A percentile compares a stretch with the other conserved stretches of the same genome.
Conservation (phyloP, 2,113 vertebrate species). For the Crocuta crocuta region DNA sequence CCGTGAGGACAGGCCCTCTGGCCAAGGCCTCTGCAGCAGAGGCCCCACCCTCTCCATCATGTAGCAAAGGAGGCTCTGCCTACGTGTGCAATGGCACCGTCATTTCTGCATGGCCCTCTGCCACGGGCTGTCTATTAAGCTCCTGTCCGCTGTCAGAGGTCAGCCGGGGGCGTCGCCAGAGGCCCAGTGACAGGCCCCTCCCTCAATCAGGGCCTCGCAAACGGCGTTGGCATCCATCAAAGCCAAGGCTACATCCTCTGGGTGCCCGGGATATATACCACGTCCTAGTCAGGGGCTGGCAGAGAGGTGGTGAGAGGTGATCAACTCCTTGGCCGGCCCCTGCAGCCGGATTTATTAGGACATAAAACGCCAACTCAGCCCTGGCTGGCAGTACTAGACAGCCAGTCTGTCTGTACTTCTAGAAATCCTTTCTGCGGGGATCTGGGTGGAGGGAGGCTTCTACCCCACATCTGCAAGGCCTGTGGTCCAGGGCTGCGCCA, state of each 20-base stretch:
- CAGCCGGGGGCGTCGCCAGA: neutral
- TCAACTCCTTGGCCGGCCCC: neutral
- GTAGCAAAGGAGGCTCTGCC: neutral
- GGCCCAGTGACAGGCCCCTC: neutral
- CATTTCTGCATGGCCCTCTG: neutral
- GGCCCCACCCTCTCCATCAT: neutral
- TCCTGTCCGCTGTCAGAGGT: neutral
- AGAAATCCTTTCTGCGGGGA: neutral
- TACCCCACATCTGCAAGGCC: neutral
- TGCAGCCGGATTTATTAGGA: neutral
- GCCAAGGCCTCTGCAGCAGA: fast-evolving
- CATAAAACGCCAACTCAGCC: neutral
- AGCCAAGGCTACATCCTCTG: neutral
- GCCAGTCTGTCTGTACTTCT: fast-evolving
- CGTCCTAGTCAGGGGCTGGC: neutral
- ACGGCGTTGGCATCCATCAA: neutral
- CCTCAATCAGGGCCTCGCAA: neutral
- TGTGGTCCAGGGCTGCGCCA: neutral
- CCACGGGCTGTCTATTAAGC: neutral
- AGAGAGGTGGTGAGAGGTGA: neutral
- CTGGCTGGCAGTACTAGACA: neutral
- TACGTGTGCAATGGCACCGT: fast-evolving
- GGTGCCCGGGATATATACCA: neutral
- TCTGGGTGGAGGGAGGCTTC: too few relatives aligned
- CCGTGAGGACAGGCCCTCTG: fast-evolving